A percentile compares a stretch with the other conserved stretches of the same genome.
Evolutionary conservation across 2,888 invertebrate species (phyloP).

Genomic region (Lysandra bellargus): DNA sequence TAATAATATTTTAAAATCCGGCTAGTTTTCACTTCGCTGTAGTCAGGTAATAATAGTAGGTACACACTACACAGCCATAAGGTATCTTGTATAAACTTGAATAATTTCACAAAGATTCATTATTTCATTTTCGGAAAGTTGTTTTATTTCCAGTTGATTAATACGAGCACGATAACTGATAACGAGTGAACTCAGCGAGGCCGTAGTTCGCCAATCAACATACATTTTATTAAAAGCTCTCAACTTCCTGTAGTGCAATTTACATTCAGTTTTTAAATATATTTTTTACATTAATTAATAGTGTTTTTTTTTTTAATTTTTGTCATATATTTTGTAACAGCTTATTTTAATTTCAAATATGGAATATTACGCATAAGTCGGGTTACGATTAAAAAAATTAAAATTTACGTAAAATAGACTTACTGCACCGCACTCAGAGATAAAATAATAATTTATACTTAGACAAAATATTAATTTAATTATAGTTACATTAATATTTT

Average conservation of each 20-base stretch:
- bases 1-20: too few relatives aligned
- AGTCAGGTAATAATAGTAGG: too few relatives aligned
- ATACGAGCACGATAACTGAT: not conserved
- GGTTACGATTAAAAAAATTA: too few relatives aligned
- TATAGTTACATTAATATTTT: too few relatives aligned
- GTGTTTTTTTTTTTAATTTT: not conserved
- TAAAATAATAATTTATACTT: too few relatives aligned
- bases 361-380: not conserved
- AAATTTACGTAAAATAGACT: too few relatives aligned
- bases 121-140: not conserved
- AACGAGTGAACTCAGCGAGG: not conserved
- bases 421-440: too few relatives aligned
- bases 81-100: not conserved
- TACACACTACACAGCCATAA: too few relatives aligned
- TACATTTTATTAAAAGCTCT: constrained; percentile 1
- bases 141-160: not conserved
- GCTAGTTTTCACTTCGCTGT: too few relatives aligned
- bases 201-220: constrained; percentile 9
- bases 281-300: not conserved
- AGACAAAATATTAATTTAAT: too few relatives aligned
- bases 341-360: not conserved
- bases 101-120: not conserved
- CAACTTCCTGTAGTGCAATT: not conserved
- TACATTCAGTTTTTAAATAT: not conserved
- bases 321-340: not conserved